A percentile compares a stretch with the other conserved stretches of the same genome.
phyloP scores from a whole-genome alignment of 2,888 invertebrate genomes.

The Callyntrura guangdongensis region DNA sequence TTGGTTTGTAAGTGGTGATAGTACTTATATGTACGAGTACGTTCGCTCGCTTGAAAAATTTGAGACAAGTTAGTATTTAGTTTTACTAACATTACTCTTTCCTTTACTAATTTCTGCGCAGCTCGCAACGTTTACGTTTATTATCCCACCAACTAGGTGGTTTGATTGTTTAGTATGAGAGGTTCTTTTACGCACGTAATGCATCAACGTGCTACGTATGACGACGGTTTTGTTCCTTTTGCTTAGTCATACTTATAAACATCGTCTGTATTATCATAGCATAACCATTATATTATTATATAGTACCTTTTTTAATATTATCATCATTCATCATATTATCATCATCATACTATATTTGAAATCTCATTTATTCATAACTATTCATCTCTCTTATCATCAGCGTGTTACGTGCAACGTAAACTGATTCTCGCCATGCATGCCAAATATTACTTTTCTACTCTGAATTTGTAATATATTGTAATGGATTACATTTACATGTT shows the following conservation, averaged over 20 bases:
- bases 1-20: neutral
- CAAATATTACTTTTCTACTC: conserved; percentile 45
- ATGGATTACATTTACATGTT: conserved; percentile 59
- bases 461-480: conserved; percentile 44
- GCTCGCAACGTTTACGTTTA: conserved; percentile 16
- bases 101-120: conserved; percentile 7
- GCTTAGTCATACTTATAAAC: conserved; percentile 51
- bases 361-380: neutral
- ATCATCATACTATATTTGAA: neutral
- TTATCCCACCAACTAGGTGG: neutral
- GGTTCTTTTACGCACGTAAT: neutral
- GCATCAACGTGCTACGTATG: neutral
- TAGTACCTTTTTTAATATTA: conserved; percentile 34
- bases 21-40: no score
- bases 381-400: conserved; percentile 10
- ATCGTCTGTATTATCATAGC: conserved; percentile 30
- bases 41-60: conserved; percentile 53
- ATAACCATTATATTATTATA: conserved; percentile 25
- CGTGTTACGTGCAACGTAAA: conserved; percentile 5
- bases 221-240: neutral
- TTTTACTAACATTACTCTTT: conserved; percentile 11
- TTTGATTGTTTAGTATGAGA: neutral
- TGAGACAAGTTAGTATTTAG: neutral
- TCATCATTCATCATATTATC: conserved; percentile 17
- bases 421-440: neutral